Conservation (phyloP, 2,797 vertebrate species). For the Epinephelus coioides region DNA sequence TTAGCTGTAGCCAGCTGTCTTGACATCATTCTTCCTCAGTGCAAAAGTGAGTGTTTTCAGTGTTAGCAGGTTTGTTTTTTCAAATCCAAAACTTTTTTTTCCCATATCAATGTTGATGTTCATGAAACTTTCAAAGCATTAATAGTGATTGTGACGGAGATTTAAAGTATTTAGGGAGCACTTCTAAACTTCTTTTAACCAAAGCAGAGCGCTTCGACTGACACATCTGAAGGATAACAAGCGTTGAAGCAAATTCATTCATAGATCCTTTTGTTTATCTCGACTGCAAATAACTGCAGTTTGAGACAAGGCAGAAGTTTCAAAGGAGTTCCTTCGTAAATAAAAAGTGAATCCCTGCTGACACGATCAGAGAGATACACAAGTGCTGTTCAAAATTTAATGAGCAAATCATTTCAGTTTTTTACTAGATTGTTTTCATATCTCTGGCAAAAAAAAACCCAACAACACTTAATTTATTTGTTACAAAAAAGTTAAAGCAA, state of each 20-base stretch:
- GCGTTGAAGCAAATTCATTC: constrained; percentile 17
- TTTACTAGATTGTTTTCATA: not conserved
- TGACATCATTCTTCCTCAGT: constrained; percentile 6
- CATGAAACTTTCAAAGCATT: constrained; percentile 16
- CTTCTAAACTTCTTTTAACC: constrained; percentile 20
- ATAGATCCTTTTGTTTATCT: constrained; percentile 16
- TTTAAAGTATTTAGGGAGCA: constrained; percentile 3
- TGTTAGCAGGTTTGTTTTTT: not conserved
- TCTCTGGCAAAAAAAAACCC: not conserved
- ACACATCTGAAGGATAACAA: constrained; percentile 14
- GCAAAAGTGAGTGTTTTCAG: constrained; percentile 10
- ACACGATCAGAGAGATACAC: constrained; percentile 7
- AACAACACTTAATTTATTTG: constrained; percentile 23
- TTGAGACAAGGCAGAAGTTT: constrained; percentile 14
- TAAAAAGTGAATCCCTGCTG: constrained; percentile 22
- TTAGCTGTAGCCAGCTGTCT: constrained; percentile 46
- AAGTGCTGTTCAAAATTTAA: constrained; percentile 4
- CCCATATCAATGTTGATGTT: constrained; percentile 6
- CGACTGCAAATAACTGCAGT: constrained; percentile 9
- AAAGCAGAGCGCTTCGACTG: constrained; percentile 6
- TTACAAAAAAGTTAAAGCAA: constrained; percentile 19
- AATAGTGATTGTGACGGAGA: not conserved
- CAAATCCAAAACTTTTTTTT: constrained; percentile 17
- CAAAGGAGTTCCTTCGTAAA: constrained; percentile 14
- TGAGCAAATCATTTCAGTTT: constrained; percentile 5